Evolutionary conservation across 2,888 invertebrate genomes (phyloP), one percentile per base, ranked within the genome.

Genomic region (Tribolium freemani): DNA sequence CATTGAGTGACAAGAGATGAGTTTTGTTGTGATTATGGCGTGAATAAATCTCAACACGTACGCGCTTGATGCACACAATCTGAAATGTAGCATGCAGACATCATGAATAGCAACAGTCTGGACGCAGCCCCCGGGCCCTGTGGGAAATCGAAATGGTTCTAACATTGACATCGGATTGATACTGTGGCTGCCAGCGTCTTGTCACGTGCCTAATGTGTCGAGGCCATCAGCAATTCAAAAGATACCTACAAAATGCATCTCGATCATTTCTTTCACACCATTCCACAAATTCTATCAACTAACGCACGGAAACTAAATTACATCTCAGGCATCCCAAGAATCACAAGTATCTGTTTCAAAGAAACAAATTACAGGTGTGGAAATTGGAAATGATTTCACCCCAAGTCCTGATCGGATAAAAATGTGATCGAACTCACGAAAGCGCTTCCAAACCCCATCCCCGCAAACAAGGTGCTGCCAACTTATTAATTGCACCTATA

Each of bases 61-160:
- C 51, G 30, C 67, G 56, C 21, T 4, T 60, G 54, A 64, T 58
- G 60, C 60, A 57, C 30, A 54, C 61, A 69, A 57, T 73, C 68
- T 73, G 60, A 73, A 69, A 69, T 72, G 64, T 73, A 66, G 50
- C 69, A 66, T 75, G 50, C 63, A 72, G 66, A 76, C 75, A 69
- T 79, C 77, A 76, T 77, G 79, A 76, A 79, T 80, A 78, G 78
- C 77, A 80, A 79, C 79, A 75, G 71, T 75, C 73, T 73, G 74
- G 76, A 77, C 75, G 74, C 67, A 66, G 71, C 56, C 57, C 67
- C 63, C 60, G 50, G 48, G 58, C 63, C 79, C 74, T 78, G 26
- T 58, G 80, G 80, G 80, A 80, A 80, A 80, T 80, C 79, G n/a
- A 80, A 77, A 80, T 79, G 73, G 73, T 63, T 71, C 76, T 72